A percentile compares a stretch with the other conserved stretches of the same genome.
Evolutionary conservation across 2,888 invertebrate genomes (phyloP).

Genomic region (Xylocampa areola): DNA sequence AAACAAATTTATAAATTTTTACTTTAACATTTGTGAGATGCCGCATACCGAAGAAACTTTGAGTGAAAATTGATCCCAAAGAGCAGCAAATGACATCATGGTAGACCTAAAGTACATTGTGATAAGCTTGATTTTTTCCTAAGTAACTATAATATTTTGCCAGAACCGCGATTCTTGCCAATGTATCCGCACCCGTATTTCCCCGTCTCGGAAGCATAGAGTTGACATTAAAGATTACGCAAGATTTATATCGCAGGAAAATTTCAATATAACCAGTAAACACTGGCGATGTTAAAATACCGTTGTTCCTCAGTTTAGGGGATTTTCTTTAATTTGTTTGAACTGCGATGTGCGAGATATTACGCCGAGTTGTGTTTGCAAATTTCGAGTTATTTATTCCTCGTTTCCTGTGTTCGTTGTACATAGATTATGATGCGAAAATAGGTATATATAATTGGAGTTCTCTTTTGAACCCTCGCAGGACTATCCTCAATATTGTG

Average conservation of each 20-base stretch:
- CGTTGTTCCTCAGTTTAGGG: slow-evolving; percentile 49
- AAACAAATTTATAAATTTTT: too few relatives aligned
- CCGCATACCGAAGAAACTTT: too few relatives aligned
- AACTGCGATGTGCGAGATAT: slow-evolving; percentile 43
- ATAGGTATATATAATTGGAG: not conserved
- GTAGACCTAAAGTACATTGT: too few relatives aligned
- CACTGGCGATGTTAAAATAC: slow-evolving; percentile 25
- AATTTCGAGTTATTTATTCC: slow-evolving; percentile 40
- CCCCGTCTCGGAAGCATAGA: slow-evolving; percentile 55
- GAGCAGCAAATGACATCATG: too few relatives aligned
- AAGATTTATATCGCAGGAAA: slow-evolving; percentile 63
- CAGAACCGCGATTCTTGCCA: slow-evolving; percentile 49
- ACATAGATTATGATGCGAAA: slow-evolving; percentile 34
- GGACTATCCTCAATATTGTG: too few relatives aligned
- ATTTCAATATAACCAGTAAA: slow-evolving; percentile 64
- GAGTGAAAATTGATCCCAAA: too few relatives aligned
- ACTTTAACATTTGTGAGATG: too few relatives aligned
- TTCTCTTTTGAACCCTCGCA: too few relatives aligned
- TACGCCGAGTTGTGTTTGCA: slow-evolving; percentile 48
- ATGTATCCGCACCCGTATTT: slow-evolving; percentile 19
- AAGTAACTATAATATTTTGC: too few relatives aligned
- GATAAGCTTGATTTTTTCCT: too few relatives aligned
- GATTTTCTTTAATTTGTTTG: slow-evolving; percentile 69
- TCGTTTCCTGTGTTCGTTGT: slow-evolving; percentile 29
- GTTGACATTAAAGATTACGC: slow-evolving; percentile 72